Percentiles rank a stretch among this genome's conserved stretches.
Conservation (phyloP, 2,797 vertebrate species). For the Sebastes trivittatus region DNA sequence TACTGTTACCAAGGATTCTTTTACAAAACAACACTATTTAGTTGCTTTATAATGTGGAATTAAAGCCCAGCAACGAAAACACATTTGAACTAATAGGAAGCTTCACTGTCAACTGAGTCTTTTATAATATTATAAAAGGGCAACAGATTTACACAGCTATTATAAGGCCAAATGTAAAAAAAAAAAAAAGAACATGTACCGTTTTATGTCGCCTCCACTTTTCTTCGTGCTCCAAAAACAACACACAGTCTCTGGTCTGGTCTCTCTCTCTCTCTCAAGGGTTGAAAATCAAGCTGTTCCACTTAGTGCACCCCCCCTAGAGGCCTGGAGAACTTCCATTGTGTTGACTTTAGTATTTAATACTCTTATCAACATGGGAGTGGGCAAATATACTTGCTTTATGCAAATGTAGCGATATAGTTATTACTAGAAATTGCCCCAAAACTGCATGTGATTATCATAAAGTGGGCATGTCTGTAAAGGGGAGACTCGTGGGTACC, state of each 20-base stretch:
- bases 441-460: too few species aligned
- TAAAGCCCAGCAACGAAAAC: neutral
- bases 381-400: too few species aligned
- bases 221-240: neutral
- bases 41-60: neutral
- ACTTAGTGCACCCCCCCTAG: neutral
- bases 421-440: too few species aligned
- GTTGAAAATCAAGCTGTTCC: neutral
- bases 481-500: too few species aligned
- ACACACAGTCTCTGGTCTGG: neutral
- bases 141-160: neutral
- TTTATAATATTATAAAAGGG: neutral
- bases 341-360: neutral
- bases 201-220: neutral
- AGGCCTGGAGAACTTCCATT: neutral
- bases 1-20: slow-evolving; percentile 4
- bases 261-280: neutral
- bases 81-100: neutral
- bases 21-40: neutral
- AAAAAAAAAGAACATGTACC: neutral
- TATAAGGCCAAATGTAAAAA: neutral
- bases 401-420: too few species aligned
- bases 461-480: too few species aligned
- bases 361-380: too few species aligned
- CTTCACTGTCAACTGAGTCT: neutral